These are phyloP conservation scores for Polypedilum vanderplanki DNA, from an alignment of 1,140 invertebrate genomes.

Conservation along the genomic window DNA sequence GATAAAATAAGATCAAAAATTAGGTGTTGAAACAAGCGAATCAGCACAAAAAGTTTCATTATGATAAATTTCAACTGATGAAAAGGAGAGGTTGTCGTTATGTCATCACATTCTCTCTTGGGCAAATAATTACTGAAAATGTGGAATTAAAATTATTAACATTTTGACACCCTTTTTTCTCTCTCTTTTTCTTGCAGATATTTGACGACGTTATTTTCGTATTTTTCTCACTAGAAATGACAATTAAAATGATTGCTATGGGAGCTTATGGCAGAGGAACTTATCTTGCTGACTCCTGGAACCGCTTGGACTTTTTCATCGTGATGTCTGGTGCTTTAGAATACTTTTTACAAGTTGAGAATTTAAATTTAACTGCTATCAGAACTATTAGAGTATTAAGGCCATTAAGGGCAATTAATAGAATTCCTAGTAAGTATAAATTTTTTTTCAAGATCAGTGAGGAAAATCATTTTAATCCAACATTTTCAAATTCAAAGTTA, in stretches of 20 bases:
- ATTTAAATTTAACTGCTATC: conserved; percentile 97
- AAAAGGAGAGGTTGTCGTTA: not conserved
- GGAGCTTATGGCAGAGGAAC: conserved; percentile 91
- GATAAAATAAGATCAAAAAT: not conserved
- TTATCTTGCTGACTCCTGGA: conserved; percentile 97
- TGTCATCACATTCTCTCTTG: not conserved
- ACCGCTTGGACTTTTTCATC: conserved; percentile 97
- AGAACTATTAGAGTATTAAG: conserved; percentile 93
- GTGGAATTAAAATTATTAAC: not conserved
- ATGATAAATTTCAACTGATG: not conserved
- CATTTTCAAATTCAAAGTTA: too few species aligned
- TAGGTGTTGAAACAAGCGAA: not conserved
- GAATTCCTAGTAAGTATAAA: conserved; percentile 93
- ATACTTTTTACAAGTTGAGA: conserved; percentile 92
- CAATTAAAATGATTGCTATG: conserved; percentile 98
- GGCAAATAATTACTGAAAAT: not conserved
- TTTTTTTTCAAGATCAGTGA: not conserved
- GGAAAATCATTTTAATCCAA: too few species aligned
- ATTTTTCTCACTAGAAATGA: conserved; percentile 95
- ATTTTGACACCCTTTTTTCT: conserved; percentile 18
- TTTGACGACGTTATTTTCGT: conserved; percentile 98
- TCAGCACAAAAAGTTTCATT: not conserved
- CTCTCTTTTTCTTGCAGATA: conserved; percentile 55
- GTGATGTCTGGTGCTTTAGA: conserved; percentile 90
- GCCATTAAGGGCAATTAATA: conserved; percentile 94